A percentile compares a stretch with the other conserved stretches of the same genome.
Conservation (phyloP, 2,797 vertebrate species). For the Phrynocephalus forsythii region DNA sequence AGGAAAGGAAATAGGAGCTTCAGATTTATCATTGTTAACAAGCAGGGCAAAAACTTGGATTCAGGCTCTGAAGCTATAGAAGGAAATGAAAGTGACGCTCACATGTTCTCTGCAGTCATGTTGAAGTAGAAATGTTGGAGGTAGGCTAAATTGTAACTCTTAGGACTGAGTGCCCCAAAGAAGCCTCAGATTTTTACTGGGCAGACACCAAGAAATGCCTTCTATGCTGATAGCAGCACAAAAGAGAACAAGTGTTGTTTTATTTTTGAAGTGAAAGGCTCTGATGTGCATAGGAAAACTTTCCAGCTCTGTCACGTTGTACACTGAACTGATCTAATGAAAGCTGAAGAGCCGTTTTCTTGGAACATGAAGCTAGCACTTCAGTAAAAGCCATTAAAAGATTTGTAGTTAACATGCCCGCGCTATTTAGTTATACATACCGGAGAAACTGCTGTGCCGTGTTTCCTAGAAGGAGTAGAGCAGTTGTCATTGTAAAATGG, state of each 20-base stretch:
- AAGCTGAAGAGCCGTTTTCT: neutral
- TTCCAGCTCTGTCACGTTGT: slow-evolving; percentile 33
- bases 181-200: slow-evolving; percentile 63
- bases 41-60: slow-evolving; percentile 68
- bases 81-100: slow-evolving; percentile 71
- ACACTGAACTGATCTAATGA: neutral
- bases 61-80: slow-evolving; percentile 63
- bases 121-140: slow-evolving; percentile 52
- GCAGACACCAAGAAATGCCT: slow-evolving; percentile 33
- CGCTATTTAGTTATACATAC: slow-evolving; percentile 19
- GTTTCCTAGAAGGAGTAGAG: slow-evolving; percentile 30
- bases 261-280: slow-evolving; percentile 61
- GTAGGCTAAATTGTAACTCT: slow-evolving; percentile 48
- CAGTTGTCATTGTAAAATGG: slow-evolving; percentile 21
- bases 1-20: slow-evolving; percentile 66
- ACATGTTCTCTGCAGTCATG: slow-evolving; percentile 61
- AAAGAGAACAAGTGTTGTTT: slow-evolving; percentile 44
- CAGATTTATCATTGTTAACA: slow-evolving; percentile 75
- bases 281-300: slow-evolving; percentile 49
- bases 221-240: slow-evolving; percentile 47
- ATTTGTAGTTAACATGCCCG: neutral
- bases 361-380: neutral
- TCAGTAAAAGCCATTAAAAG: neutral
- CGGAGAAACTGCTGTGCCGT: slow-evolving; percentile 26
- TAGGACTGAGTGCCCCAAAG: slow-evolving; percentile 51